These are phyloP conservation scores for Lethrus apterus DNA, from an alignment of 1,140 invertebrate genomes.

Conservation along the genomic window DNA sequence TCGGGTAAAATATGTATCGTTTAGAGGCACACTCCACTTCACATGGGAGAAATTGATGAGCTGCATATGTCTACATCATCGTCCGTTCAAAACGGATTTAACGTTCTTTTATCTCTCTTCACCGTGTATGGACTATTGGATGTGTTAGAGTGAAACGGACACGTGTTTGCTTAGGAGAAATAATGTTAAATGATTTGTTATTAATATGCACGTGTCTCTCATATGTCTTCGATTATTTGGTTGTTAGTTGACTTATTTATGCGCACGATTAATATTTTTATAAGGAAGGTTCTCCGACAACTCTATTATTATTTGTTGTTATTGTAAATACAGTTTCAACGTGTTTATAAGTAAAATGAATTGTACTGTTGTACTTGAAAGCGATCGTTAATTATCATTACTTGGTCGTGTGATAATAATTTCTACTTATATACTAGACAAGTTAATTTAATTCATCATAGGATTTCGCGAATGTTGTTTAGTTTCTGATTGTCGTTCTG, in stretches of 20 bases:
- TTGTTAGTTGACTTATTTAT: slow-evolving; percentile 10
- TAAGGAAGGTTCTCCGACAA: not conserved
- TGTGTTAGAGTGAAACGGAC: slow-evolving; percentile 4
- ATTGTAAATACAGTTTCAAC: too few species aligned
- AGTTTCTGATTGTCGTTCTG: too few species aligned
- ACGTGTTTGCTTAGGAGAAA: slow-evolving; percentile 6
- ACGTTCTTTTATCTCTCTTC: too few species aligned
- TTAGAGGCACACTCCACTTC: slow-evolving; percentile 19
- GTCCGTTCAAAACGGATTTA: slow-evolving; percentile 10
- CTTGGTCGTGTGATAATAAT: too few species aligned
- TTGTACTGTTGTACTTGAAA: too few species aligned
- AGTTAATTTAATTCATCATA: too few species aligned
- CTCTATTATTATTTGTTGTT: not conserved
- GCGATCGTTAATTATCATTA: too few species aligned
- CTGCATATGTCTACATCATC: slow-evolving; percentile 16
- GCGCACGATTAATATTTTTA: not conserved
- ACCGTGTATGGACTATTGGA: too few species aligned
- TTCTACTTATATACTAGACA: too few species aligned
- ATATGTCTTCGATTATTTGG: slow-evolving; percentile 7
- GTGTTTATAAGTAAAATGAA: too few species aligned
- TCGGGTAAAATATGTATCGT: slow-evolving; percentile 15
- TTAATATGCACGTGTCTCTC: slow-evolving; percentile 11
- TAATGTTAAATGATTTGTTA: slow-evolving; percentile 17
- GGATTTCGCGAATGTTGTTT: too few species aligned
- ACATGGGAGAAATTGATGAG: slow-evolving; percentile 19